Percentiles rank a stretch among this genome's conserved stretches.
Conservation (phyloP, 2,888 invertebrate genomes). For the Leptinotarsa peninsularis region DNA sequence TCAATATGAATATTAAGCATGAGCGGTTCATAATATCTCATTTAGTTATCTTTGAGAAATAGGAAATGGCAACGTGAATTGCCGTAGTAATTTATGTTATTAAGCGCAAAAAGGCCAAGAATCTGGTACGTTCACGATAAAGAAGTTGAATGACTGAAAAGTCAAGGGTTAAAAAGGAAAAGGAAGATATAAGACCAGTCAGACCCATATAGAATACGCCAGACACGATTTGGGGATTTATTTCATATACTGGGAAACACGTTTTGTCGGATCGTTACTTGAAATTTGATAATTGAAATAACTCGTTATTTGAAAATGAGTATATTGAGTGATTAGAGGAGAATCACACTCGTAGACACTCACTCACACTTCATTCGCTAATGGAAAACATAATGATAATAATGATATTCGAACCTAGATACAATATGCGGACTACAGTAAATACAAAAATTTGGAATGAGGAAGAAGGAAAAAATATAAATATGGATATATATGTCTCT, state of each 20-base stretch:
- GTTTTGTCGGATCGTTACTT: too few species aligned
- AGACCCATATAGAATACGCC: slow-evolving; percentile 26
- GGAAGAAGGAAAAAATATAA: too few species aligned
- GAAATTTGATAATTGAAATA: too few species aligned
- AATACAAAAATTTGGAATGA: too few species aligned
- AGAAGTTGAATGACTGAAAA: slow-evolving; percentile 57
- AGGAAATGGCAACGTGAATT: slow-evolving; percentile 51
- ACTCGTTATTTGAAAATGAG: too few species aligned
- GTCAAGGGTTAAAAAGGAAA: slow-evolving; percentile 49
- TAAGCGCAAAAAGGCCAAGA: slow-evolving; percentile 57
- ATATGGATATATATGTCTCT: too few species aligned
- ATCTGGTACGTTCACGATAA: slow-evolving; percentile 56
- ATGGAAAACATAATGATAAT: too few species aligned
- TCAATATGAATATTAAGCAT: not conserved
- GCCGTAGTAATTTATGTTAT: slow-evolving; percentile 57
- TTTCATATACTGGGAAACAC: slow-evolving; percentile 3
- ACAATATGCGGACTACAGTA: too few species aligned
- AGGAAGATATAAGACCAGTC: slow-evolving; percentile 37
- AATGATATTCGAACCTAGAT: too few species aligned
- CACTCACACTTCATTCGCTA: too few species aligned
- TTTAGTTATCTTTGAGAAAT: slow-evolving; percentile 49
- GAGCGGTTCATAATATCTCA: slow-evolving; percentile 44
- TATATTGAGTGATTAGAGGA: too few species aligned
- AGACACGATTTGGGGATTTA: not conserved
- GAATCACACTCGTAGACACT: too few species aligned